These are phyloP conservation scores for Triops longicaudatus DNA, from an alignment of 1,140 invertebrate species.

Conservation along the genomic window DNA sequence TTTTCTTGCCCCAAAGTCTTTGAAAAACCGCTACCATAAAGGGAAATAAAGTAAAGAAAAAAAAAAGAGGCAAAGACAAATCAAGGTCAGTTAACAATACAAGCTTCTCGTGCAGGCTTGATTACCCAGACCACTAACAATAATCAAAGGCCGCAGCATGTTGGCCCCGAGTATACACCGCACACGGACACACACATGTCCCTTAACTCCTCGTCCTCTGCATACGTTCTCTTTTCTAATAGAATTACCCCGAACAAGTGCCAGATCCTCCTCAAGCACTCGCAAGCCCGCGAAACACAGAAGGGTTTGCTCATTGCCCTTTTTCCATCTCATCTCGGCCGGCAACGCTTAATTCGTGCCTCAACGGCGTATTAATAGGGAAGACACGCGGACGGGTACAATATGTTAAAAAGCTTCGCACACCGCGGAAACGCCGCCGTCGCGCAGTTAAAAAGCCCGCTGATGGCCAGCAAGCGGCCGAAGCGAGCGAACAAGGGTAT, in stretches of 20 bases:
- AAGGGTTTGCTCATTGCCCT: no score
- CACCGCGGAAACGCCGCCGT: no score
- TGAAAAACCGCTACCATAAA: no score
- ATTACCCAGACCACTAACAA: neutral
- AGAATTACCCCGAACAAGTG: neutral
- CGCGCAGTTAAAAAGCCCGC: no score
- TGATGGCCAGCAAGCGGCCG: no score
- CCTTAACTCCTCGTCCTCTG: neutral
- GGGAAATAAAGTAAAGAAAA: neutral
- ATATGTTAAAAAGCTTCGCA: no score
- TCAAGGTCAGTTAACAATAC: neutral
- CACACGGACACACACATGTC: neutral
- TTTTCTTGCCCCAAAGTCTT: neutral
- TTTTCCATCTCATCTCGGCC: no score
- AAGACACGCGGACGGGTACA: no score
- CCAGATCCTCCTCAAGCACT: neutral
- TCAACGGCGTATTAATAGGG: no score
- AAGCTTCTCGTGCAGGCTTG: neutral
- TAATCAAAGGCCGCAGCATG: neutral
- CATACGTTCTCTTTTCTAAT: neutral
- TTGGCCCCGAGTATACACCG: neutral
- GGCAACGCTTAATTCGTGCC: no score
- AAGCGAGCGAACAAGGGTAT: no score
- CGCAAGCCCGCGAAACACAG: neutral
- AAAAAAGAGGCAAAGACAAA: neutral